A percentile compares a stretch with the other conserved stretches of the same genome.
phyloP scores from a whole-genome alignment of 1,140 invertebrate species.

The Octopus bimaculoides region DNA sequence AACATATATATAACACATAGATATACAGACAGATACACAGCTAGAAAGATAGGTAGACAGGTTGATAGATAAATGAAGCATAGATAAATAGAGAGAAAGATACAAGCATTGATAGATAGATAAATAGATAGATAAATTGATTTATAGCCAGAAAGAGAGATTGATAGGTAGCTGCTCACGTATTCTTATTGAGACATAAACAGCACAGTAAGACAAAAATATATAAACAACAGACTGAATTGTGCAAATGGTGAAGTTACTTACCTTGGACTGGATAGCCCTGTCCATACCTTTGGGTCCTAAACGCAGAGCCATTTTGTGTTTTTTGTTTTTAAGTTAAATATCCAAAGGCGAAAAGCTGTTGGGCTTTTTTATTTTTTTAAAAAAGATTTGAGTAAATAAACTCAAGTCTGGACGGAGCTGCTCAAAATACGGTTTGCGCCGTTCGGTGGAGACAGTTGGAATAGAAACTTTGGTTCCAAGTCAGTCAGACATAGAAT shows the following conservation, averaged over 20 bases:
- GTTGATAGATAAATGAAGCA: no score
- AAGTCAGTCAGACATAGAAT: neutral
- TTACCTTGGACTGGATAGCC: constrained; percentile 34
- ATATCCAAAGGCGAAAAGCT: neutral
- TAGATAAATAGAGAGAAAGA: no score
- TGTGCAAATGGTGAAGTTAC: neutral
- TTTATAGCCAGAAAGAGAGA: no score
- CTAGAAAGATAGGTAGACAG: no score
- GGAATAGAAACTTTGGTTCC: neutral
- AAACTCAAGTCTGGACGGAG: neutral
- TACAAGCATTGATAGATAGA: no score
- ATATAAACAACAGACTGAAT: no score
- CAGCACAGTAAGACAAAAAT: no score
- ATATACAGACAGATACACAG: no score
- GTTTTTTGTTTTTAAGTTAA: neutral
- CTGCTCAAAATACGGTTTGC: constrained; percentile 8
- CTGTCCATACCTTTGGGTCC: constrained; percentile 38
- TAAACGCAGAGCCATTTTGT: constrained; percentile 33
- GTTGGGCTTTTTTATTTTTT: neutral
- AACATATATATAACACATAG: no score
- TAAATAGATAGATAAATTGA: no score
- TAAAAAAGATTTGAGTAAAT: neutral
- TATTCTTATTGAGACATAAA: no score
- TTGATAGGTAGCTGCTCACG: no score
- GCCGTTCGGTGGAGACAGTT: neutral